These are phyloP conservation scores for Euschistus heros DNA, from an alignment of 1,140 invertebrate genomes.

Conservation along the genomic window DNA sequence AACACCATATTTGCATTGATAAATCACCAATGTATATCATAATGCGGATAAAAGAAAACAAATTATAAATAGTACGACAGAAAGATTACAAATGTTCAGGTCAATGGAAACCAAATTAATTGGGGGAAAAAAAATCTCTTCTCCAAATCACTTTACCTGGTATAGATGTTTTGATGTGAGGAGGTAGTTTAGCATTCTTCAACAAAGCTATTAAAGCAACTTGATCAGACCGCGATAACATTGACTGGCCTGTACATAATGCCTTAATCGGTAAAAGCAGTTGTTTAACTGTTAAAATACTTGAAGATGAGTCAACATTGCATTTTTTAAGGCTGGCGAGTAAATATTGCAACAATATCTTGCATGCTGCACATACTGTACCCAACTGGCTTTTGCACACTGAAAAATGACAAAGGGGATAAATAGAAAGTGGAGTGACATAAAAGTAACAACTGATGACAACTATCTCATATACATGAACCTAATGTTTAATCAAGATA, in stretches of 20 bases:
- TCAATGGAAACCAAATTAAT: too few species aligned
- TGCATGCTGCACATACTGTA: constrained; percentile 44
- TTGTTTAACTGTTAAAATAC: constrained; percentile 40
- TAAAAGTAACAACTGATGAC: background rate
- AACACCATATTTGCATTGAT: too few species aligned
- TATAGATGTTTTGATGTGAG: constrained; percentile 42
- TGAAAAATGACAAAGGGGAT: constrained; percentile 32
- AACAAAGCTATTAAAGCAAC: constrained; percentile 49
- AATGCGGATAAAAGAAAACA: too few species aligned
- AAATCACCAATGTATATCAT: too few species aligned
- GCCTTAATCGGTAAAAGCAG: constrained; percentile 47
- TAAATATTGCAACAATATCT: constrained; percentile 46
- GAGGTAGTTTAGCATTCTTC: constrained; percentile 54
- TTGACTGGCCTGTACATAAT: constrained; percentile 46
- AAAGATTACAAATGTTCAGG: too few species aligned
- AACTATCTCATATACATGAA: too few species aligned
- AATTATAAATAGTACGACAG: too few species aligned
- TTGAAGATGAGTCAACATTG: constrained; percentile 17
- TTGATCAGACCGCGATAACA: constrained; percentile 46
- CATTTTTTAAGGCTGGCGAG: constrained; percentile 40
- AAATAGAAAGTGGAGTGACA: background rate
- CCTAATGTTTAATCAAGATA: too few species aligned
- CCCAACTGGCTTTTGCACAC: constrained; percentile 51
- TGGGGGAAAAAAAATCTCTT: too few species aligned
- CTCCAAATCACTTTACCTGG: constrained; percentile 34